Percentiles rank a stretch among this genome's conserved stretches.
These are phyloP conservation scores for Athene cunicularia DNA, from an alignment of 2,113 vertebrate species.

Conservation along the genomic window DNA sequence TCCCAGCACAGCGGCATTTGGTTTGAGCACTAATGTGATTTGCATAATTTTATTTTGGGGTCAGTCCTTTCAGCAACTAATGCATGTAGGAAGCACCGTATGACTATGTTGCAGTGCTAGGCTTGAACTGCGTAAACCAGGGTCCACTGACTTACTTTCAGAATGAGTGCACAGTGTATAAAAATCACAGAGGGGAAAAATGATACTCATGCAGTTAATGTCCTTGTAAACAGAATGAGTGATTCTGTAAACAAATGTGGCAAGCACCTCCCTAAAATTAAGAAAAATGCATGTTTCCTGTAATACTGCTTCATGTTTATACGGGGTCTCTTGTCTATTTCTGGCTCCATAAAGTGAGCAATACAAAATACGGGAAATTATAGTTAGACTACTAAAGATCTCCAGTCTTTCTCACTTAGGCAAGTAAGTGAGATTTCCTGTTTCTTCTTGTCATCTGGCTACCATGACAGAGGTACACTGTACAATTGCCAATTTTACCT, in stretches of 20 bases:
- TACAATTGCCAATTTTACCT: background rate
- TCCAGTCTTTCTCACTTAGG: slow-evolving; percentile 25
- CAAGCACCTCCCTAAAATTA: slow-evolving; percentile 44
- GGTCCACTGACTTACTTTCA: slow-evolving; percentile 48
- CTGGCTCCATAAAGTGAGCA: background rate
- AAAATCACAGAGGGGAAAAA: slow-evolving; percentile 48
- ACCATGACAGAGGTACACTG: background rate
- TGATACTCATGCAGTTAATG: slow-evolving; percentile 31
- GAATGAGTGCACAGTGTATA: slow-evolving; percentile 29
- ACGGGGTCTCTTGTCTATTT: slow-evolving; percentile 2
- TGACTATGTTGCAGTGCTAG: background rate
- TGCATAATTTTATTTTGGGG: background rate
- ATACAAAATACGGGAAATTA: slow-evolving; percentile 46
- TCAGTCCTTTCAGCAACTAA: background rate
- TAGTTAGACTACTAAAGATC: background rate
- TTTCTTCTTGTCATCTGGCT: slow-evolving; percentile 6
- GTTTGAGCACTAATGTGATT: background rate
- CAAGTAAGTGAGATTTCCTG: slow-evolving; percentile 59
- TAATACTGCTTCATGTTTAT: slow-evolving; percentile 49
- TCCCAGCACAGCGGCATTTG: accelerated
- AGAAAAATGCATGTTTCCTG: slow-evolving; percentile 45
- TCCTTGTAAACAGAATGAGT: slow-evolving; percentile 59
- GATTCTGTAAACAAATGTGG: slow-evolving; percentile 53
- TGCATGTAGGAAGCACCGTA: background rate
- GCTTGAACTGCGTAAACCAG: background rate